These are phyloP conservation scores for Lipophrys pholis DNA, from an alignment of 2,113 vertebrate species.

Conservation along the genomic window DNA sequence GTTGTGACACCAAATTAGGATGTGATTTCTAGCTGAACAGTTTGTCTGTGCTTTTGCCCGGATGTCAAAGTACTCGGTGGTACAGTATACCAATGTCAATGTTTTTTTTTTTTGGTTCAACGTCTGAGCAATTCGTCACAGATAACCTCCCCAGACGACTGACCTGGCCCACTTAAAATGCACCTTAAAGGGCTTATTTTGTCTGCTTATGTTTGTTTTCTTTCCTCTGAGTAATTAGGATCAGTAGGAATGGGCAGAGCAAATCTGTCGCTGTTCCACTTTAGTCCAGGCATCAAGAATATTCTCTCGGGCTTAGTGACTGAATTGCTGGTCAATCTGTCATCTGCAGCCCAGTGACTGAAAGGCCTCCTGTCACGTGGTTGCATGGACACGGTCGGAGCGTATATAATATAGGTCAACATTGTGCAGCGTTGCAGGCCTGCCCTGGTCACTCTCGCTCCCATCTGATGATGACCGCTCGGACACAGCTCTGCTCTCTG, in stretches of 20 bases:
- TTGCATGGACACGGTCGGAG: conserved; percentile 10
- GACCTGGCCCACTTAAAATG: conserved; percentile 6
- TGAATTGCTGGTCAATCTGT: conserved; percentile 38
- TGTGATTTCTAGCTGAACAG: no score
- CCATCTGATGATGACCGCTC: conserved; percentile 25
- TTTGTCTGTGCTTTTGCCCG: no score
- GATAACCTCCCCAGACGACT: conserved; percentile 1
- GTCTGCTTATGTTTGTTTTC: not conserved
- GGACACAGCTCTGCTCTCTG: conserved; percentile 1
- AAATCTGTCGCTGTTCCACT: conserved; percentile 14
- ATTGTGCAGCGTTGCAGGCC: conserved; percentile 32
- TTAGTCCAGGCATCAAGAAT: conserved; percentile 23
- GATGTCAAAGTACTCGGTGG: no score
- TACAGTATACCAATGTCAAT: no score
- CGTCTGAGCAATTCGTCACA: not conserved
- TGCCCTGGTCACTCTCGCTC: conserved; percentile 16
- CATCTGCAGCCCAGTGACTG: conserved; percentile 2
- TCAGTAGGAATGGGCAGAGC: not conserved
- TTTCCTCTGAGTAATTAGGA: not conserved
- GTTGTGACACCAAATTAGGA: no score
- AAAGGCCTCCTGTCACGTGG: conserved; percentile 54
- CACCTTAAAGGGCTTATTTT: not conserved
- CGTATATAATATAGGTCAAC: conserved; percentile 63
- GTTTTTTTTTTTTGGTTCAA: not conserved
- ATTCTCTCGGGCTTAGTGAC: conserved; percentile 32